Base-by-base conservation (phyloP, 2,797 vertebrate genomes). In the Uromys caudimaculatus region DNA sequence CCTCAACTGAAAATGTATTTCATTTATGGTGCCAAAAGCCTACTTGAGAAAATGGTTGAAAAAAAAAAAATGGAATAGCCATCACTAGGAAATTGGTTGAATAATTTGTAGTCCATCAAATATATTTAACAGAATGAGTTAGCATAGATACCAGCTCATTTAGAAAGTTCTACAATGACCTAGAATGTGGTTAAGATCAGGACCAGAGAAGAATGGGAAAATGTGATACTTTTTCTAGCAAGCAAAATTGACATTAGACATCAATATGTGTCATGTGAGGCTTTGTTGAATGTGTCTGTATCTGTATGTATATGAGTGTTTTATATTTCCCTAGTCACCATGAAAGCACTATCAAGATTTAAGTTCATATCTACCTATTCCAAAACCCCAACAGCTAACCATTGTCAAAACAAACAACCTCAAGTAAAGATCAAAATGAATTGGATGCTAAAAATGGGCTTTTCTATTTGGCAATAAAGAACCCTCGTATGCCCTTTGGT, bases 1-100 rank as follows among this genome's bases (percentile, higher is more conserved):
- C 21, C 23, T 21, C 27, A 84, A 83, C 12, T 79, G 64, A 71
- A 52, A 94, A 93, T 95, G 87, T 77, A 94, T 89, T 41, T 64
- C 32, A 73, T 56, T 89, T 27, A 93, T 64, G 38, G 90, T 95
- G 91, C 86, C 44, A 81, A 58, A 69, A 79, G 32, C 52, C 79
- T 62, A 86, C 41, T 89, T 32, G 58, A 38, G 32, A 93, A 91
- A 97, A 77, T 62, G 6, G 75, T 91, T 94, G 86, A 89, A 91
- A 97, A 94, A 89, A 91, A 97, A 94, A 23, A 89, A 95, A 77
- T 60, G 38, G 8, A 94, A 85, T 60, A 91, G 69, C 38, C 71
- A 94, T 95, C 79, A 93, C 35, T 35, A 11, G 56, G 52, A 10
- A 58, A 85, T 94, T 84, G 35, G 16, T 19, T 93, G 58, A 81